Percentiles rank a stretch among this genome's conserved stretches.
Conservation (phyloP, 2,113 vertebrate genomes). For the human region DNA sequence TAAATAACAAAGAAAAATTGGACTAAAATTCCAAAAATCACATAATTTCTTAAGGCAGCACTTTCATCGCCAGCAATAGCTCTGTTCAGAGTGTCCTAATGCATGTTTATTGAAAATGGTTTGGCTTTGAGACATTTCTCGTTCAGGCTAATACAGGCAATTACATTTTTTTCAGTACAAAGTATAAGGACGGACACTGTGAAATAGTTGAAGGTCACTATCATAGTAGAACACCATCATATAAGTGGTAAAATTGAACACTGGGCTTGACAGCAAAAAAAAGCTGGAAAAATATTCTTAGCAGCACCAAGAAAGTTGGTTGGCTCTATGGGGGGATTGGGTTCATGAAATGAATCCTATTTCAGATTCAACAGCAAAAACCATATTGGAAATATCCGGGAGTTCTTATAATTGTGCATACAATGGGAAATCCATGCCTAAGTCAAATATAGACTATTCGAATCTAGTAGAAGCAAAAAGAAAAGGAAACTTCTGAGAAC, state of each 20-base stretch:
- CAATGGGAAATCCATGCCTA: neutral
- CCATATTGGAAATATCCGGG: neutral
- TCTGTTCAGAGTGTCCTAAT: neutral
- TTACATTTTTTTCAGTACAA: neutral
- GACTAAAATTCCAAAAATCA: neutral
- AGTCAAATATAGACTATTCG: neutral
- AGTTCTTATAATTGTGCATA: neutral
- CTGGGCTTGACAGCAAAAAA: neutral
- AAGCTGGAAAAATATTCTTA: neutral
- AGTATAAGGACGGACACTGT: too few species aligned
- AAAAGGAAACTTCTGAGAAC: neutral
- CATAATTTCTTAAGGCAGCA: neutral
- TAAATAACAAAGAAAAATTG: neutral
- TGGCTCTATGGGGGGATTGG: neutral
- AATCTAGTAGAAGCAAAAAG: neutral
- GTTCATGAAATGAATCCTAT: neutral
- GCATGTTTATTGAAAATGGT: neutral
- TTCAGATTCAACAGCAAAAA: neutral
- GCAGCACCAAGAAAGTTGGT: accelerated
- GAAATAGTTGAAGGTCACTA: neutral
- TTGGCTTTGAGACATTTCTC: neutral
- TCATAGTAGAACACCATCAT: neutral
- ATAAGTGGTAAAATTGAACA: neutral
- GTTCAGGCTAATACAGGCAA: neutral
- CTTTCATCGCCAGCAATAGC: neutral